Percentiles rank a stretch among this genome's conserved stretches.
Evolutionary conservation across 2,888 invertebrate genomes (phyloP).

Genomic region (Meteorus colon): DNA sequence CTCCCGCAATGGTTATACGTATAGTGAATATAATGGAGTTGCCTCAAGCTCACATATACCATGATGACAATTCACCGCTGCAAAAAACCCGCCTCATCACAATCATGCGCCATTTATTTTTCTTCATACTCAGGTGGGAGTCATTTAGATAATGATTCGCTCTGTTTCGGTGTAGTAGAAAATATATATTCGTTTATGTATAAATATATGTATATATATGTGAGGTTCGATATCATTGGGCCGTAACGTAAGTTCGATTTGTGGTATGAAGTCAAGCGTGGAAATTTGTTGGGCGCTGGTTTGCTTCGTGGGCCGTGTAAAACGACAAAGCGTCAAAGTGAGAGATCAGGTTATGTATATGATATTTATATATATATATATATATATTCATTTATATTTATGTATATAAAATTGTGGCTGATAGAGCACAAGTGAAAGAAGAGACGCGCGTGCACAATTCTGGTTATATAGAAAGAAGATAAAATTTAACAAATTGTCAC

Average conservation of each 20-base stretch:
- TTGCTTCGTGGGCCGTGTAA: slow-evolving; percentile 1
- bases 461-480: background rate
- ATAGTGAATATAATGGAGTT: slow-evolving; percentile 5
- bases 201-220: background rate
- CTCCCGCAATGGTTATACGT: slow-evolving; percentile 1
- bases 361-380: background rate
- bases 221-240: slow-evolving; percentile 25
- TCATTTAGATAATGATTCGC: slow-evolving; percentile 23
- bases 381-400: background rate
- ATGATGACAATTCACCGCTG: slow-evolving; percentile 21
- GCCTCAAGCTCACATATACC: slow-evolving; percentile 14
- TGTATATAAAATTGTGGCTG: slow-evolving; percentile 1
- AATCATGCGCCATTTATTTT: slow-evolving; percentile 38
- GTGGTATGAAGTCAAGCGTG: slow-evolving; percentile 37
- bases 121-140: slow-evolving; percentile 14
- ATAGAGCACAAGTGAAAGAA: slow-evolving; percentile 4
- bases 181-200: slow-evolving; percentile 1
- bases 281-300: slow-evolving; percentile 32
- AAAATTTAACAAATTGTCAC: background rate
- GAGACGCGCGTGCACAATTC: background rate
- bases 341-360: slow-evolving; percentile 23
- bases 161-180: slow-evolving; percentile 25
- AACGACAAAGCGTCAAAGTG: slow-evolving; percentile 22
- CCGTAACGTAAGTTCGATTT: slow-evolving; percentile 40
- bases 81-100: background rate